Conservation (phyloP, 2,797 vertebrate species). For the Bradypus variegatus region DNA sequence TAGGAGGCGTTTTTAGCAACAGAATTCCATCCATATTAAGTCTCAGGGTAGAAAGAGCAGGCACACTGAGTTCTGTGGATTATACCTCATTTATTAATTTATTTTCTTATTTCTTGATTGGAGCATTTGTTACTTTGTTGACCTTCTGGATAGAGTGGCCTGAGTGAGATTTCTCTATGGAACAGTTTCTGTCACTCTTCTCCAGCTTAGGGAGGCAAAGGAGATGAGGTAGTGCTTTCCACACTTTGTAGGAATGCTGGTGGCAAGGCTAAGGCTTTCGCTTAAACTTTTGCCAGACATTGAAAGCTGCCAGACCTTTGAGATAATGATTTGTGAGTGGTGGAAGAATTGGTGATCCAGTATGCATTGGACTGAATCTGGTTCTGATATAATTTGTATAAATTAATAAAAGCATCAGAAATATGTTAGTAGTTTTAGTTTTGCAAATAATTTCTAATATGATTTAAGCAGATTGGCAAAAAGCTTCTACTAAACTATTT, state of each 20-base stretch:
- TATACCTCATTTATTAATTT: constrained; percentile 5
- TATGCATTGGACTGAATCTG: not conserved
- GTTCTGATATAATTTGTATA: not conserved
- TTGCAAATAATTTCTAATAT: constrained; percentile 18
- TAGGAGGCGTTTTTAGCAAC: constrained; percentile 2
- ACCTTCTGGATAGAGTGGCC: not conserved
- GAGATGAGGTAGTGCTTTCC: constrained; percentile 12
- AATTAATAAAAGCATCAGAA: not conserved
- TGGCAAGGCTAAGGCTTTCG: constrained; percentile 21
- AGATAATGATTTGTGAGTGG: not conserved
- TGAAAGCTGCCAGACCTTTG: not conserved
- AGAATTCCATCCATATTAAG: not conserved
- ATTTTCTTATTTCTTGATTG: constrained; percentile 19
- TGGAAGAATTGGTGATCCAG: not conserved
- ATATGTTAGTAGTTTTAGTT: constrained; percentile 3
- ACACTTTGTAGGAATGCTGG: constrained; percentile 19
- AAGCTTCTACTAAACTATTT: not conserved
- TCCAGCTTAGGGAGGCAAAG: constrained; percentile 2
- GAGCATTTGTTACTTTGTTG: constrained; percentile 28
- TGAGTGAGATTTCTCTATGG: constrained; percentile 36
- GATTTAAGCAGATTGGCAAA: not conserved
- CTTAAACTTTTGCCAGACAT: constrained; percentile 9
- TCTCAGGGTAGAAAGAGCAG: constrained; percentile 8
- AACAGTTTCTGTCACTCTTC: not conserved
- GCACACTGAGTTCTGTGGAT: not conserved